These are phyloP conservation scores for Muraenolepis orangiensis DNA, from an alignment of 2,797 vertebrate species.

Conservation along the genomic window DNA sequence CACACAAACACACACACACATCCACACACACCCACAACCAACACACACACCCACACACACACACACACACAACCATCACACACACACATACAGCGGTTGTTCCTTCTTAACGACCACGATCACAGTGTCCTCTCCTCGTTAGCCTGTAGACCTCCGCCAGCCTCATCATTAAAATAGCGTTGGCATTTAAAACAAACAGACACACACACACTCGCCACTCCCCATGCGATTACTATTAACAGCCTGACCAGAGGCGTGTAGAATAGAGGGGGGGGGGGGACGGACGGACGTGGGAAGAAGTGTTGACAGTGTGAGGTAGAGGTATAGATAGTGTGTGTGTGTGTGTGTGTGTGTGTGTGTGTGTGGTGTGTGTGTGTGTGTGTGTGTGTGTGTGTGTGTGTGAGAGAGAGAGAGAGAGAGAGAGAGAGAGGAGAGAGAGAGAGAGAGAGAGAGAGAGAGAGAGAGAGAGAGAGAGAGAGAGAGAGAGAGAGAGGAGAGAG, in stretches of 20 bases:
- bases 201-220: conserved; percentile 22
- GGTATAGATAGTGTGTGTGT: no score
- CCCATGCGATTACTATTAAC: conserved; percentile 28
- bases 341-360: no score
- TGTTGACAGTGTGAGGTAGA: no score
- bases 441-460: no score
- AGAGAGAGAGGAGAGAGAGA: no score
- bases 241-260: conserved; percentile 30
- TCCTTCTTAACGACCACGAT: conserved; percentile 36
- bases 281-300: conserved; percentile 24
- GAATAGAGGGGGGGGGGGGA: conserved; percentile 12
- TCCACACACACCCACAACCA: neutral
- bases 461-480: no score
- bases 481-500: no score
- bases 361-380: no score
- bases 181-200: conserved; percentile 10
- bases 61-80: conserved; percentile 11
- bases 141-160: conserved; percentile 36
- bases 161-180: neutral
- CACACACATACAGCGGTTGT: conserved; percentile 33
- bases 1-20: conserved; percentile 9
- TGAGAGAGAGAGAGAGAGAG: no score
- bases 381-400: no score
- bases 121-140: conserved; percentile 49
- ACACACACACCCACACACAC: neutral